Evolutionary conservation across 2,888 invertebrate species (phyloP).

Genomic region (Ligdia adustata): DNA sequence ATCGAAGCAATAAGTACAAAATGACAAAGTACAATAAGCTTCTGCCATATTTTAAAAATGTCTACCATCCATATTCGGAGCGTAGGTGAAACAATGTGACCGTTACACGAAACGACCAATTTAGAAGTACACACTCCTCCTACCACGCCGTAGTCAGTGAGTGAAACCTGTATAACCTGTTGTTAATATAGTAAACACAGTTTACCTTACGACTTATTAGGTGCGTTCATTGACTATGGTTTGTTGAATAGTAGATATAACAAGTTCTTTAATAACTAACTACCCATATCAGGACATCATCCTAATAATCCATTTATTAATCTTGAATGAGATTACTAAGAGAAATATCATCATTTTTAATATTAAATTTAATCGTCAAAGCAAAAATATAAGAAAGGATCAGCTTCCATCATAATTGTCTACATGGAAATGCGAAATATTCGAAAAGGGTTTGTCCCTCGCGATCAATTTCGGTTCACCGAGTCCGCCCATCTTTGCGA

Average conservation of each 20-base stretch:
- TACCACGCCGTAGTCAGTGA: not conserved
- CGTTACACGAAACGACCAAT: conserved; percentile 3
- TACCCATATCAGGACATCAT: not conserved
- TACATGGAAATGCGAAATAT: conserved; percentile 4
- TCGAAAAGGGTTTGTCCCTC: conserved; percentile 21
- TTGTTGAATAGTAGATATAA: not conserved
- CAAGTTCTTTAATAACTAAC: conserved; percentile 4
- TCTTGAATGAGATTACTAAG: no score
- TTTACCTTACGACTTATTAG: conserved; percentile 6
- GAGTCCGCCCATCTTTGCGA: conserved; percentile 2
- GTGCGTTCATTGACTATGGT: conserved; percentile 7
- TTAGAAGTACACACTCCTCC: not conserved
- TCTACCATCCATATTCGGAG: conserved; percentile 5
- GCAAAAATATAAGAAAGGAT: no score
- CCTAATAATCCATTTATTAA: no score
- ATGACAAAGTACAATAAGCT: no score
- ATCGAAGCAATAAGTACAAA: no score
- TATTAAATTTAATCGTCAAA: no score
- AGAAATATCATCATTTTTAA: no score
- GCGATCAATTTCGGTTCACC: conserved; percentile 22
- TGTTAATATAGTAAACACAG: conserved; percentile 3
- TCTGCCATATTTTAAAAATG: no score
- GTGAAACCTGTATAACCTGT: conserved; percentile 15
- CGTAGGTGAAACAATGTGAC: conserved; percentile 13
- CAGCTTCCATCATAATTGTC: no score